Conservation (phyloP, 2,113 vertebrate genomes). For the Natator depressus region DNA sequence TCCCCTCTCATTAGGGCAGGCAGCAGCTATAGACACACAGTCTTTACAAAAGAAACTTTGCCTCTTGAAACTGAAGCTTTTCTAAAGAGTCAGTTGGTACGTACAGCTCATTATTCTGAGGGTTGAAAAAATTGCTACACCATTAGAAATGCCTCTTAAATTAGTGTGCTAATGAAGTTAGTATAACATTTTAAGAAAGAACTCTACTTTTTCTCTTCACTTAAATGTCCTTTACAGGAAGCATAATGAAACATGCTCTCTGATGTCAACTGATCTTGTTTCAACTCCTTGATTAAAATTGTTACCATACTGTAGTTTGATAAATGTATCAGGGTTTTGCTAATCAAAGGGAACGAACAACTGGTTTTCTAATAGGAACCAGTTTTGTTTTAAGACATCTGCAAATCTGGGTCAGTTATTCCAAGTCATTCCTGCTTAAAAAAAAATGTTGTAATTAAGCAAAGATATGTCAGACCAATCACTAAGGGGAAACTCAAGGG, state of each 20-base stretch:
- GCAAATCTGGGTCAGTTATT: constrained; percentile 26
- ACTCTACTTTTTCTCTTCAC: constrained; percentile 4
- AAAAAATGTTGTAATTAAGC: constrained; percentile 1
- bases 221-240: constrained; percentile 40
- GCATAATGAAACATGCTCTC: background rate
- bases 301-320: constrained; percentile 15
- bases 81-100: background rate
- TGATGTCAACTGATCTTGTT: background rate
- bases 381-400: constrained; percentile 60
- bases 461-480: background rate
- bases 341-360: constrained; percentile 36
- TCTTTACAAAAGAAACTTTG: constrained; percentile 26
- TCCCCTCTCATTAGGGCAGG: constrained; percentile 13
- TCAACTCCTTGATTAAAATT: constrained; percentile 38
- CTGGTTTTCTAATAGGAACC: constrained; percentile 41
- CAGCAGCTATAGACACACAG: background rate
- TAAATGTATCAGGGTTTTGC: constrained; percentile 12
- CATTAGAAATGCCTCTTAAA: constrained; percentile 12
- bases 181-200: background rate
- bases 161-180: background rate
- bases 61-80: accelerated
- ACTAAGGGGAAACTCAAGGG: background rate
- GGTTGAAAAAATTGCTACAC: background rate
- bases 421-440: constrained; percentile 24
- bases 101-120: background rate